phyloP scores from a whole-genome alignment of 2,888 invertebrate species.

The Chalcosyrphus nemorum region DNA sequence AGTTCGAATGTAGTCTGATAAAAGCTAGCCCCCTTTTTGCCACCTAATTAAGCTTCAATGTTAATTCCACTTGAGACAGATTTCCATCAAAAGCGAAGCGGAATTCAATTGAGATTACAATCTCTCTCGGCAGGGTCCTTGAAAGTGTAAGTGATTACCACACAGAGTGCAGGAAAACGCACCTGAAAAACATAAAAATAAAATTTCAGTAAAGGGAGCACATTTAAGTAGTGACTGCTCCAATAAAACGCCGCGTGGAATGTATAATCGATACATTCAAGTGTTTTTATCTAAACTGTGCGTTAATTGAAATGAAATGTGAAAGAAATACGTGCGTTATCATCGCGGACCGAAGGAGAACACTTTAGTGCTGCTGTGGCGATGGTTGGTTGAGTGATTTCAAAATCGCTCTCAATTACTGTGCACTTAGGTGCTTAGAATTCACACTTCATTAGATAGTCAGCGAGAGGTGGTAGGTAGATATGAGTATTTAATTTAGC shows the following conservation, averaged over 20 bases:
- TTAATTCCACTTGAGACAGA: slow-evolving; percentile 63
- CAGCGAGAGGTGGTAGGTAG: slow-evolving; percentile 10
- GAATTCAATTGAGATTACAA: slow-evolving; percentile 52
- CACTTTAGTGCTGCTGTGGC: too few species aligned
- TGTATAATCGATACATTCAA: slow-evolving; percentile 18
- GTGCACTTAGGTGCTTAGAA: slow-evolving; percentile 17
- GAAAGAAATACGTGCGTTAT: slow-evolving; percentile 50
- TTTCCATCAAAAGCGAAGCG: slow-evolving; percentile 56
- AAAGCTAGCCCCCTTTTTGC: slow-evolving; percentile 35
- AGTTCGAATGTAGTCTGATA: slow-evolving; percentile 5
- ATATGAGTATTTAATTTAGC: slow-evolving; percentile 27
- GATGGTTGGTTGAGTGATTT: slow-evolving; percentile 32
- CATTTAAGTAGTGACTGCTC: background rate
- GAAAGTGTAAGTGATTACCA: slow-evolving; percentile 45
- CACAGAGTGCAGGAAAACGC: slow-evolving; percentile 2
- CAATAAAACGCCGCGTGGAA: slow-evolving; percentile 16
- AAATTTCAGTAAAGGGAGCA: background rate
- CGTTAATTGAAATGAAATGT: slow-evolving; percentile 57
- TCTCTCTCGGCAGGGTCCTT: slow-evolving; percentile 44
- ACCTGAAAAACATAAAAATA: slow-evolving; percentile 13
- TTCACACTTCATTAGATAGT: slow-evolving; percentile 47
- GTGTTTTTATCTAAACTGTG: slow-evolving; percentile 47
- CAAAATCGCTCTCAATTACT: slow-evolving; percentile 41
- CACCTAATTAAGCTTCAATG: slow-evolving; percentile 69
- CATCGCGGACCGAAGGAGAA: slow-evolving; percentile 12